Percentiles rank a stretch among this genome's conserved stretches.
Evolutionary conservation across 2,888 invertebrate genomes (phyloP).

Genomic region (Anoplius nigerrimus): DNA sequence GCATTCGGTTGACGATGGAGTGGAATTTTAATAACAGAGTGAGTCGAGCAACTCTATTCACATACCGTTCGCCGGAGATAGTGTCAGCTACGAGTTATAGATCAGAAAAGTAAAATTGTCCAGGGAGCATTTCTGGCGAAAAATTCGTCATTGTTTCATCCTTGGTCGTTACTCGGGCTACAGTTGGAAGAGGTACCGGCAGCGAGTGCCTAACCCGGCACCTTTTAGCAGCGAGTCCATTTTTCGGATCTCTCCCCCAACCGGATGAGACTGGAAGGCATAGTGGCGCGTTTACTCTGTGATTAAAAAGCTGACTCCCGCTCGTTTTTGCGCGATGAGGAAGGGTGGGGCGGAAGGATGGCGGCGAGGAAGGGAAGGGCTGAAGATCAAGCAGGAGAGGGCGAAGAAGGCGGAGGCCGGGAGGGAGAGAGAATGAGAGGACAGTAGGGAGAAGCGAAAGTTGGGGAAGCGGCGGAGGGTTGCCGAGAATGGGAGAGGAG

Average conservation of each 20-base stretch:
- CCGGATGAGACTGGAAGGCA: conserved; percentile 17
- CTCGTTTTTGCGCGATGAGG: conserved; percentile 42
- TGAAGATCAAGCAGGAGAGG: conserved; percentile 15
- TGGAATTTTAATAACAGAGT: too few species aligned
- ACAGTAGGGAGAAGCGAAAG: conserved; percentile 2
- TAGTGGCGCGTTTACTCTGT: conserved; percentile 56
- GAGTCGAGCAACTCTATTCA: too few species aligned
- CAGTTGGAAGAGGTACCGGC: too few species aligned
- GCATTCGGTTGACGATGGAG: too few species aligned
- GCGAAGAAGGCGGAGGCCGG: conserved; percentile 9
- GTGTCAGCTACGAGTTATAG: too few species aligned
- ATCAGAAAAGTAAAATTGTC: too few species aligned
- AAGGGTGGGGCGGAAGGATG: conserved; percentile 1
- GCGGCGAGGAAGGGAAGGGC: neutral
- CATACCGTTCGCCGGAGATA: too few species aligned
- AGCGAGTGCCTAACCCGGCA: conserved; percentile 21
- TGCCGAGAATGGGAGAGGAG: conserved; percentile 19
- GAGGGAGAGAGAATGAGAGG: conserved; percentile 2
- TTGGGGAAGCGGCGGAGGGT: conserved; percentile 12
- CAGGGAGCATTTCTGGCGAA: too few species aligned
- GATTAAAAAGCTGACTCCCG: conserved; percentile 63
- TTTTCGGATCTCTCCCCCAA: conserved; percentile 37
- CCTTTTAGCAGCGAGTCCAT: conserved; percentile 43
- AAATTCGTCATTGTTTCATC: too few species aligned
- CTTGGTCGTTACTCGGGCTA: too few species aligned